These are phyloP conservation scores for Hippoglossus stenolepis DNA, from an alignment of 2,113 vertebrate genomes.

Conservation along the genomic window DNA sequence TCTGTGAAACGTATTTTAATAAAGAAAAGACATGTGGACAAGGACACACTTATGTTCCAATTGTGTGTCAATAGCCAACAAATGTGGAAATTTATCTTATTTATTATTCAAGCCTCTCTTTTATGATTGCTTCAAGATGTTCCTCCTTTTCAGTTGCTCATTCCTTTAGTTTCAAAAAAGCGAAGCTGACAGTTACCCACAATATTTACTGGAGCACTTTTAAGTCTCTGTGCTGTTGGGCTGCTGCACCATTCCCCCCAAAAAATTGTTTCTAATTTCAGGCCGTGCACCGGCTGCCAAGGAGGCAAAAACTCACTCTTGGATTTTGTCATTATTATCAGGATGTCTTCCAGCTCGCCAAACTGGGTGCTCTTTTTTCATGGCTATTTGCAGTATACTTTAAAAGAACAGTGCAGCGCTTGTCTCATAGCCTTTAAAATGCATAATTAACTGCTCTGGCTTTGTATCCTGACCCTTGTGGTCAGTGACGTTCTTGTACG, in stretches of 20 bases:
- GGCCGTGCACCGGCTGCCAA: constrained; percentile 61
- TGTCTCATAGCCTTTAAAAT: constrained; percentile 48
- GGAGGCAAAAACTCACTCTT: constrained; percentile 48
- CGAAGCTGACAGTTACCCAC: constrained; percentile 72
- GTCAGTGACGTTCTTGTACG: constrained; percentile 17
- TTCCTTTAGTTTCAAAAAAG: constrained; percentile 58
- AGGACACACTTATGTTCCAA: constrained; percentile 56
- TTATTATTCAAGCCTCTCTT: constrained; percentile 72
- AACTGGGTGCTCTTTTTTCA: constrained; percentile 28
- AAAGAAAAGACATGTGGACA: constrained; percentile 50
- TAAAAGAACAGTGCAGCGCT: constrained; percentile 46
- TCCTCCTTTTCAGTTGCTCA: constrained; percentile 44
- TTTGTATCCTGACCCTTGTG: constrained; percentile 33
- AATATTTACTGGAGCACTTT: constrained; percentile 72
- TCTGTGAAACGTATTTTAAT: constrained; percentile 35
- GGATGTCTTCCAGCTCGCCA: constrained; percentile 40
- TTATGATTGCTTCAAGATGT: constrained; percentile 81
- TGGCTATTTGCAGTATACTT: constrained; percentile 29
- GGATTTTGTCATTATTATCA: constrained; percentile 67
- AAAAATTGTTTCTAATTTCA: constrained; percentile 69
- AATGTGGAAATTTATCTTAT: constrained; percentile 62
- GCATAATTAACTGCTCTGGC: constrained; percentile 45
- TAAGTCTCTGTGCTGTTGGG: constrained; percentile 56
- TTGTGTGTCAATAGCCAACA: constrained; percentile 63
- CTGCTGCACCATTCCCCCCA: constrained; percentile 49